phyloP scores from a whole-genome alignment of 1,140 invertebrate genomes.

The Drosophila teissieri region DNA sequence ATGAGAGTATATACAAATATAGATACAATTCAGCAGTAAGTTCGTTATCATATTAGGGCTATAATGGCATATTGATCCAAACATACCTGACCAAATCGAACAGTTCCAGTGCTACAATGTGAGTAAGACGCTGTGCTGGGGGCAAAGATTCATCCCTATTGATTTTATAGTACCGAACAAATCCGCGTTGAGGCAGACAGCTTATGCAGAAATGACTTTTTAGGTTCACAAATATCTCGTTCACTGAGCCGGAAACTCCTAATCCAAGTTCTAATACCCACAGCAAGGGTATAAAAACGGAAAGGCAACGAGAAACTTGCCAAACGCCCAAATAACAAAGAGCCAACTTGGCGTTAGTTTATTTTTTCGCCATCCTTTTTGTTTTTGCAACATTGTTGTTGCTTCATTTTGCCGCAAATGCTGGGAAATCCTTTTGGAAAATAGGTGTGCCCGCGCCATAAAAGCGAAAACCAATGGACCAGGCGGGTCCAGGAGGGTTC shows the following conservation, averaged over 20 bases:
- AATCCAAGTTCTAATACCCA: slow-evolving; percentile 48
- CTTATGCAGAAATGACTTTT: slow-evolving; percentile 49
- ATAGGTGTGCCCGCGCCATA: slow-evolving; percentile 72
- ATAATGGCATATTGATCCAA: neutral
- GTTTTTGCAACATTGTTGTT: slow-evolving; percentile 52
- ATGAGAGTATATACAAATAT: too few species aligned
- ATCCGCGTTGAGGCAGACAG: slow-evolving; percentile 46
- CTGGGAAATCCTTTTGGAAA: slow-evolving; percentile 75
- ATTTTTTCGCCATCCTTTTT: slow-evolving; percentile 35
- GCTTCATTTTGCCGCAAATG: slow-evolving; percentile 67
- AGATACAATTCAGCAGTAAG: too few species aligned
- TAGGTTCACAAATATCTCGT: slow-evolving; percentile 35
- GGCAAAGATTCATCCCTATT: slow-evolving; percentile 32
- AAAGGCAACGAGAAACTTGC: slow-evolving; percentile 42
- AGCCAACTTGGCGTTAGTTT: slow-evolving; percentile 56
- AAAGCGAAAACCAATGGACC: slow-evolving; percentile 68
- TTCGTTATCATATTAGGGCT: too few species aligned
- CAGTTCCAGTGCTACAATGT: slow-evolving; percentile 5
- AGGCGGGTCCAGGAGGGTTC: neutral
- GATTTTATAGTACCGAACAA: slow-evolving; percentile 39
- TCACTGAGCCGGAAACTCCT: slow-evolving; percentile 47
- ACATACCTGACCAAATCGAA: neutral
- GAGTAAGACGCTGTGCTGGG: slow-evolving; percentile 8
- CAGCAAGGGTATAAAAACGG: slow-evolving; percentile 44
- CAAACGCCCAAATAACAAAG: slow-evolving; percentile 55